phyloP scores from a whole-genome alignment of 1,140 invertebrate species.

The Lethocerus indicus region DNA sequence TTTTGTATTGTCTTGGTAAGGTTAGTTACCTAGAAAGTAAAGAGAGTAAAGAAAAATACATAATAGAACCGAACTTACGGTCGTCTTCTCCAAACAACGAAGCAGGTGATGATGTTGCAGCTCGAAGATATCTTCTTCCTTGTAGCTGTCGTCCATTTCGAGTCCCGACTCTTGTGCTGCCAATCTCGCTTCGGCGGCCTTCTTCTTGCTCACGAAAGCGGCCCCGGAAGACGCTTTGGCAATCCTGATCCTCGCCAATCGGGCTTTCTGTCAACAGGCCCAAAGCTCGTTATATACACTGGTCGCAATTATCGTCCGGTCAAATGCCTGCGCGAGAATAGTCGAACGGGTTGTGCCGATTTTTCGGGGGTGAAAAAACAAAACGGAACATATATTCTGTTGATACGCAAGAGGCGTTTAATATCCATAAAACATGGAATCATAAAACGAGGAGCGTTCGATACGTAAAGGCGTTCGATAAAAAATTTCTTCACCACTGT shows the following conservation, averaged over 20 bases:
- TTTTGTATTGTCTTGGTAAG: no score
- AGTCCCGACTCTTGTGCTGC: constrained; percentile 81
- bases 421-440: no score
- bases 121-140: constrained; percentile 95
- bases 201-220: constrained; percentile 96
- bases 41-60: no score
- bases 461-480: no score
- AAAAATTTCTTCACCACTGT: no score
- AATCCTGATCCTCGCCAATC: constrained; percentile 90
- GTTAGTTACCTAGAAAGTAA: no score
- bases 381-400: neutral
- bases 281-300: no score
- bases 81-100: constrained; percentile 94
- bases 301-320: constrained; percentile 14
- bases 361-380: neutral
- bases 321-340: neutral
- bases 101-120: constrained; percentile 98
- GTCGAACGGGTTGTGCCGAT: neutral
- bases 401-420: no score
- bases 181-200: constrained; percentile 87
- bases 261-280: constrained; percentile 86
- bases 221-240: constrained; percentile 98
- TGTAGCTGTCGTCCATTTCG: constrained; percentile 70
- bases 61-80: no score
- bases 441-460: no score